Percentiles rank a stretch among this genome's conserved stretches.
phyloP scores from a whole-genome alignment of 2,888 invertebrate genomes.

The Zaprionus obscuricornis region DNA sequence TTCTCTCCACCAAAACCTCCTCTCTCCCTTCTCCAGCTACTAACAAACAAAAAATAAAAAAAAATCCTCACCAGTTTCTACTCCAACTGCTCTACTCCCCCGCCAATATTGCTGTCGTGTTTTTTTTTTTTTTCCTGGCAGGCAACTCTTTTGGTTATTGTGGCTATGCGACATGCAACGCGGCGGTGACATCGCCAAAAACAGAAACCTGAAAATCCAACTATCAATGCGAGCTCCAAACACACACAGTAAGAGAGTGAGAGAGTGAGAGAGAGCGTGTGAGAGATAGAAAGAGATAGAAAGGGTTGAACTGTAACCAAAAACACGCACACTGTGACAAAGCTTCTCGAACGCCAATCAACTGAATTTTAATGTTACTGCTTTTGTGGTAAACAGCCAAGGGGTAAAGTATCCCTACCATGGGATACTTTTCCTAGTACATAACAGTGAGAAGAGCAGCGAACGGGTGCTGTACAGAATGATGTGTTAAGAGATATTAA shows the following conservation, averaged over 20 bases:
- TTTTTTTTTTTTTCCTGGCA: too few relatives aligned
- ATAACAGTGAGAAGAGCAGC: too few relatives aligned
- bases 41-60: too few relatives aligned
- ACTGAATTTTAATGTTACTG: conserved; percentile 47
- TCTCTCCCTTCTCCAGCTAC: background rate
- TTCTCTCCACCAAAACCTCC: conserved; percentile 47
- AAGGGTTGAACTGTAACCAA: conserved; percentile 49
- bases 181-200: conserved; percentile 78
- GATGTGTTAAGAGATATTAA: too few relatives aligned
- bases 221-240: conserved; percentile 14
- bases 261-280: too few relatives aligned
- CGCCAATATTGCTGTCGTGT: too few relatives aligned
- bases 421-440: too few relatives aligned
- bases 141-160: conserved; percentile 55
- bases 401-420: too few relatives aligned
- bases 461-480: too few relatives aligned
- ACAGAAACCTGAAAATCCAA: conserved; percentile 27
- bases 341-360: conserved; percentile 48
- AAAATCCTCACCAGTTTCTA: background rate
- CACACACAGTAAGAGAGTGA: conserved; percentile 5
- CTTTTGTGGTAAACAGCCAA: too few relatives aligned
- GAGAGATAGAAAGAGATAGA: too few relatives aligned
- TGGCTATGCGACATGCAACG: conserved; percentile 69
- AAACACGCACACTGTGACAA: conserved; percentile 49
- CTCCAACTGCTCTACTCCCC: background rate